These are phyloP conservation scores for Cetonia aurata DNA, from an alignment of 2,888 invertebrate genomes.

Conservation along the genomic window DNA sequence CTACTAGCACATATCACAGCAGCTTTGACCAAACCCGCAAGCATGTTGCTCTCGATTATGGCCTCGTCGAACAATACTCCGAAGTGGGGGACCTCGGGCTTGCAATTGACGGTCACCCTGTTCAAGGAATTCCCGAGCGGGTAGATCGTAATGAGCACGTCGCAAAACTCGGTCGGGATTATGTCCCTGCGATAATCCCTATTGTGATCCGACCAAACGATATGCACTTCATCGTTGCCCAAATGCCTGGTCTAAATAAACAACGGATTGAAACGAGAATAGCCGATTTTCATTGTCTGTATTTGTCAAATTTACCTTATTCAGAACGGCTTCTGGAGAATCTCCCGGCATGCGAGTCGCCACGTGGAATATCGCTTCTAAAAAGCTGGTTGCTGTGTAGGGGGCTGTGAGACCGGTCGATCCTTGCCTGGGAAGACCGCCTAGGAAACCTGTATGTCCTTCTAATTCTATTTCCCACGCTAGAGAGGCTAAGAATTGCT, in stretches of 20 bases:
- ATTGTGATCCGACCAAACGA: constrained; percentile 98
- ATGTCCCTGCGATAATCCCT: constrained; percentile 96
- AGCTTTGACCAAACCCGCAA: constrained; percentile 89
- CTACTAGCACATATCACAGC: constrained; percentile 94
- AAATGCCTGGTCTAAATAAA: constrained; percentile 85
- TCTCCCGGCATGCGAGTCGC: constrained; percentile 97
- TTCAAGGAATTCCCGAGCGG: constrained; percentile 89
- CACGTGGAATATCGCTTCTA: constrained; percentile 97
- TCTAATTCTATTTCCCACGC: constrained; percentile 92
- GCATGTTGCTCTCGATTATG: constrained; percentile 77
- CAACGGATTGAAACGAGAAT: not conserved
- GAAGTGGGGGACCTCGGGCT: constrained; percentile 91
- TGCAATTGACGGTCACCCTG: constrained; percentile 89
- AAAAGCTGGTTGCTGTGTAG: constrained; percentile 92
- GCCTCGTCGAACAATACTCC: constrained; percentile 97
- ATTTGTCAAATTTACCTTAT: constrained; percentile 73
- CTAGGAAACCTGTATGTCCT: constrained; percentile 94
- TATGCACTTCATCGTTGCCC: constrained; percentile 98
- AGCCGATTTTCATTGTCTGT: not conserved
- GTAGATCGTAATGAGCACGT: constrained; percentile 96
- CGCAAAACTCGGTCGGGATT: constrained; percentile 99
- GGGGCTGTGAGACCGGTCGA: constrained; percentile 94
- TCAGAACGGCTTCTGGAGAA: constrained; percentile 86
- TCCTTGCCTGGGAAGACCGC: constrained; percentile 91
- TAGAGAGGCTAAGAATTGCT: constrained; percentile 78